Evolutionary conservation across 2,888 invertebrate genomes (phyloP), one percentile per base, ranked within the genome.

Genomic region (Crocallis elinguaria): DNA sequence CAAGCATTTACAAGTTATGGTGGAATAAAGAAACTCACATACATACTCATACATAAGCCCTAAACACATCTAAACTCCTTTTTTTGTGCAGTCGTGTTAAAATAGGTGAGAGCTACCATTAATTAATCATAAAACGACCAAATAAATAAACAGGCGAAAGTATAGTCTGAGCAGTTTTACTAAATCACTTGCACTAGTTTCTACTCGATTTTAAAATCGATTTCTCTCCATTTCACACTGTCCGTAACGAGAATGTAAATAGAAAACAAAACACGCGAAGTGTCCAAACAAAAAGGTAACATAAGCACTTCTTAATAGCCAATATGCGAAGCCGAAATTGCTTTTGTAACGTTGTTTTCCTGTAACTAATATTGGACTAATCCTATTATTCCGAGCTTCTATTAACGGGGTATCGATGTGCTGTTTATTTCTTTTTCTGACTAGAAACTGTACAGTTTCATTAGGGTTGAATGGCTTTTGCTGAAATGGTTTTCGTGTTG

Each of bases 261-360:
- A 54, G 39, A 72, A 69, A 66, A 59, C 69, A 71, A 72, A 67
- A 65, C 67, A 62, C 45, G 49, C 60, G 59, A 55, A 67, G 53
- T 56, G 61, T 56, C 50, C 52, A 66, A 70, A 62, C 65, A 67
- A 64, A 62, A 57, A 66, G 57, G 57, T 65, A 67, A 60, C 61
- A 55, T 59, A 68, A 67, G 64, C 70, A 75, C 75, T 77, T 76
- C 82, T 79, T 90, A 88, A 90, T 88, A 89, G 88, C 73, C 90
- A 90, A 91, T 91, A 90, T 89, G 86, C 82, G 88, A 82, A 75
- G 81, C 87, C 88, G 75, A 89, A 91, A 91, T 90, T 90, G 91
- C 88, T 84, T 88, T 82, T 72, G 79, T 90, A 91, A 91, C 84
- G 74, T 82, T 80, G 82, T 90, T 90, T 87, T 79, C 84, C 75